Percentiles rank a stretch among this genome's conserved stretches.
phyloP scores from a whole-genome alignment of 2,888 invertebrate genomes.

The Mayetiola destructor region DNA sequence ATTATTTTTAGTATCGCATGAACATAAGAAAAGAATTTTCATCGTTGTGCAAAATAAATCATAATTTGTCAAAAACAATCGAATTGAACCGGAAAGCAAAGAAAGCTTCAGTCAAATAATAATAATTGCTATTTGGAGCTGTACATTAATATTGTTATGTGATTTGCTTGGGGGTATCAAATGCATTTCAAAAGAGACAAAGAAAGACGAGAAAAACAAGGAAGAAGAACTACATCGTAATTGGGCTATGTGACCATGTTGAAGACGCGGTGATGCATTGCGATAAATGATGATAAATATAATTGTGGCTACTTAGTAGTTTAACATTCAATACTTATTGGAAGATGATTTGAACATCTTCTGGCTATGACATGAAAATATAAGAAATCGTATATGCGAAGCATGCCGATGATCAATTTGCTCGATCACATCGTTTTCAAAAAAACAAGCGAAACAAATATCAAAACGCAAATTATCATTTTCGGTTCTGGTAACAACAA shows the following conservation, averaged over 20 bases:
- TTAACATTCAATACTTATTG: conserved; percentile 9
- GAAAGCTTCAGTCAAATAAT: not conserved
- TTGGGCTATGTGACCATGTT: not conserved
- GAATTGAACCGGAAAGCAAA: not conserved
- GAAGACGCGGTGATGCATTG: not conserved
- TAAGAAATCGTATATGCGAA: no score
- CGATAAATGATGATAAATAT: not conserved
- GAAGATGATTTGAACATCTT: conserved; percentile 8
- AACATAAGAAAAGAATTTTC: no score
- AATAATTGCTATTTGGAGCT: no score
- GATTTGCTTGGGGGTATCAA: no score
- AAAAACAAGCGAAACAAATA: no score
- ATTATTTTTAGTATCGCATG: no score
- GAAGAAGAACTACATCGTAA: not conserved
- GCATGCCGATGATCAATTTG: no score
- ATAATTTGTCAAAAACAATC: not conserved
- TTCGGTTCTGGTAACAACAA: no score
- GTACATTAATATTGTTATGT: no score
- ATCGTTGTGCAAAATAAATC: no score
- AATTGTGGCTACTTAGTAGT: conserved; percentile 8
- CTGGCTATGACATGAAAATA: not conserved
- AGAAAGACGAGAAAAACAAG: not conserved
- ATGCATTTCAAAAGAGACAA: not conserved
- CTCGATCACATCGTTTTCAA: no score
- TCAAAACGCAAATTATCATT: no score